Base-by-base conservation (phyloP, 92 coral and sea anemone genomes). In the Muricea muricata region DNA sequence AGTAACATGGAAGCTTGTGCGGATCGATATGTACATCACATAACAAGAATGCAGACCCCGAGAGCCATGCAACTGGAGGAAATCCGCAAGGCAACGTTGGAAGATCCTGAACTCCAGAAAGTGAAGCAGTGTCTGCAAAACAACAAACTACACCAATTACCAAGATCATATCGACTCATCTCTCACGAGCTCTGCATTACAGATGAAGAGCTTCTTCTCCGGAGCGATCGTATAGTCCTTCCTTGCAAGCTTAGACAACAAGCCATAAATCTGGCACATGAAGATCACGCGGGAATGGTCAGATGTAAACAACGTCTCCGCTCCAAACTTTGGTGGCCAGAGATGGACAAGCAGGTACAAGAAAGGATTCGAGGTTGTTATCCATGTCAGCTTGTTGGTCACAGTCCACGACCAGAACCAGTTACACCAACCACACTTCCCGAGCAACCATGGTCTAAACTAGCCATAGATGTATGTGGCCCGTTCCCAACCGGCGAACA, bases 121-220 rank as follows among this genome's bases (percentile, higher is more conserved):
- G 39, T 84, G 7, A 70, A 80, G 17, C 78, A 84, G 32, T 34
- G 29, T 32, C 74, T 88, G 18, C 32, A 15, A 40, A 63, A 57
- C 23, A 85, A 84, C 54, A 61, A 88, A 58, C 24, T 50, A 12
- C 65, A 76, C 82, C 66, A 52, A 45, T 35, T 88, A n/a, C 81
- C 88, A 12, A 26, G 23, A 63, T 47, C 79, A 20, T 88, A 82
- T 75, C 74, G 54, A 48, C 15, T 67, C 28, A 75, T 88, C 47
- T 80, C 91, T 25, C 79, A 75, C 15, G 92, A 89, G 69, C 88
- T 89, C 63, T 89, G 82, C 45, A 80, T 89, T 35, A 89, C 89
- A 15, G 89, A 84, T 55, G 85, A 81, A 82, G 84, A 84, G 20
- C 79, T 89, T 13, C 60, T 84, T 31, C 89, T 84, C 33, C 82